Evolutionary conservation across 1,140 invertebrate genomes (phyloP).

Genomic region (Caerostris extrusa): DNA sequence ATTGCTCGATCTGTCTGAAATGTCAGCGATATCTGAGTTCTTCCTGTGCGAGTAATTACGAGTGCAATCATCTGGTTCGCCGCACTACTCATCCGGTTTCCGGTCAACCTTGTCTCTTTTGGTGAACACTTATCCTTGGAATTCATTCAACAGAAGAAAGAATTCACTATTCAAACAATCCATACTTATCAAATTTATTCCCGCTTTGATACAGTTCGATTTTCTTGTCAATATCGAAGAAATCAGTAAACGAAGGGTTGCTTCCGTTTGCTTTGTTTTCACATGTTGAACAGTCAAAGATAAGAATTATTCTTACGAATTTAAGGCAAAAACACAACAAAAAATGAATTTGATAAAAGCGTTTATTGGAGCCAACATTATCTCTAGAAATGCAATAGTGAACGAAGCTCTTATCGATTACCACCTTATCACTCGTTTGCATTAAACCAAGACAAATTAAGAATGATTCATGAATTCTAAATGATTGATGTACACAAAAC

Average conservation of each 20-base stretch:
- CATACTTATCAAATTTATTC: slow-evolving; percentile 7
- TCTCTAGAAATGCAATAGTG: too few species aligned
- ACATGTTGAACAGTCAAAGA: background rate
- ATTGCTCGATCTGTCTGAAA: slow-evolving; percentile 20
- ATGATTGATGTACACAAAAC: too few species aligned
- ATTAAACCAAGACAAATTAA: too few species aligned
- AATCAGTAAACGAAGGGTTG: background rate
- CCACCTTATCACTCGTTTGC: too few species aligned
- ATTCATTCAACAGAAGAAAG: slow-evolving; percentile 1
- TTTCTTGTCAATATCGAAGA: slow-evolving; percentile 1
- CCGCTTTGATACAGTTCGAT: slow-evolving; percentile 5
- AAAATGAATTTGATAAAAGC: too few species aligned
- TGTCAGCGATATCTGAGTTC: slow-evolving; percentile 34
- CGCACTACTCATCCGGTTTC: slow-evolving; percentile 55
- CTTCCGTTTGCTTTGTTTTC: background rate
- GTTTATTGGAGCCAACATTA: too few species aligned
- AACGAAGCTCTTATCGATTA: too few species aligned
- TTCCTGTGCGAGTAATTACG: slow-evolving; percentile 60
- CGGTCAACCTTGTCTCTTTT: slow-evolving; percentile 71
- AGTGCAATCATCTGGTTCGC: slow-evolving; percentile 3
- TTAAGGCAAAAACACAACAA: too few species aligned
- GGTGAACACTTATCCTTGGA: slow-evolving; percentile 34
- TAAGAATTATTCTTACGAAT: too few species aligned
- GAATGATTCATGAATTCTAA: too few species aligned
- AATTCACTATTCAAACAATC: slow-evolving; percentile 13